Evolutionary conservation across 2,797 vertebrate genomes (phyloP).

Genomic region (Antennarius maculatus): DNA sequence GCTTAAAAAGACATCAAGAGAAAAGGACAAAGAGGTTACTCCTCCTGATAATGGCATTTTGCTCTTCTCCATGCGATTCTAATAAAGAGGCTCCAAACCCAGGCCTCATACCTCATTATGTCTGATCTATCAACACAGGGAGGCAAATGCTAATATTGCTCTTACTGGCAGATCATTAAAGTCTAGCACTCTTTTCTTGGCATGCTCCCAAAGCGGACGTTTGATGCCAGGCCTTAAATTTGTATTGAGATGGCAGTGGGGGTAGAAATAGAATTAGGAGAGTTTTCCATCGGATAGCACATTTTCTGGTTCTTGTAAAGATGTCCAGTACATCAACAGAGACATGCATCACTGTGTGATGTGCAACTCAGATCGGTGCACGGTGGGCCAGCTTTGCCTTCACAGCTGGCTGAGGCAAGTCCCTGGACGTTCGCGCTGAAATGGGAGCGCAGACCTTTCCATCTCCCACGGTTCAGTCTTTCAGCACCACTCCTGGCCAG

Average conservation of each 20-base stretch:
- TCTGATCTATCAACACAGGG: constrained; percentile 52
- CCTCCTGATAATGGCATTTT: constrained; percentile 11
- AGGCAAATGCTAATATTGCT: constrained; percentile 69
- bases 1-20: constrained; percentile 29
- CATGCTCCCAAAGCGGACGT: constrained; percentile 55
- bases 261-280: constrained; percentile 82
- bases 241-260: constrained; percentile 42
- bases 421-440: constrained; percentile 63
- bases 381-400: constrained; percentile 25
- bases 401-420: constrained; percentile 35
- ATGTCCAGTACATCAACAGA: constrained; percentile 77
- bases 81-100: constrained; percentile 32
- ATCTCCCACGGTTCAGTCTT: constrained; percentile 77
- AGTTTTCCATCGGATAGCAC: constrained; percentile 88
- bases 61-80: constrained; percentile 11
- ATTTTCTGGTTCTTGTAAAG: constrained; percentile 93
- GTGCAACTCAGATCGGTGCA: constrained; percentile 71
- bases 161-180: constrained; percentile 64
- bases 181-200: constrained; percentile 51
- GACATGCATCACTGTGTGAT: constrained; percentile 84
- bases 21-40: constrained; percentile 20
- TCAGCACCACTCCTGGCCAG: constrained; percentile 80
- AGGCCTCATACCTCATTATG: constrained; percentile 59
- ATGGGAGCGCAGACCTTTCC: constrained; percentile 68
- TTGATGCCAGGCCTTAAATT: constrained; percentile 64